Evolutionary conservation across 37 sponge, comb jelly and placozoan species (phyloP).

Genomic region (Aplysina aerophoba): DNA sequence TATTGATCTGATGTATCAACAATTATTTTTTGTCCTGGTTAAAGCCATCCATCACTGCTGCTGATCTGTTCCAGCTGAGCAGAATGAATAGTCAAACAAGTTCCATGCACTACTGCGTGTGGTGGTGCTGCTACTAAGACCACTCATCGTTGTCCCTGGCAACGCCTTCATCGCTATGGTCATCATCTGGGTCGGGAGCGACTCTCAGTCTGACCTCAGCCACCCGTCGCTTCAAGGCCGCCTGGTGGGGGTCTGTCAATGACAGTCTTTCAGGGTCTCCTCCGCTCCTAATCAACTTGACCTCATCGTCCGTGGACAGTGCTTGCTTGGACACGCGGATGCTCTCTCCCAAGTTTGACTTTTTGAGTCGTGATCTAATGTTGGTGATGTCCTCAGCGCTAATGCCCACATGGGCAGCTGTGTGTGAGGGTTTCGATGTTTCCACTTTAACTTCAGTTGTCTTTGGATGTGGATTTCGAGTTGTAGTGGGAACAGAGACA

Average conservation of each 20-base stretch:
- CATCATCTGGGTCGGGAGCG: not conserved
- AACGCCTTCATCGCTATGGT: not conserved
- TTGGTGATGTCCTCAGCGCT: conserved; percentile 40
- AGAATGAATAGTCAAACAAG: too few relatives aligned
- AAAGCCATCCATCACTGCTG: too few relatives aligned
- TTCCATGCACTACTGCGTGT: too few relatives aligned
- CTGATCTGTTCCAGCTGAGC: too few relatives aligned
- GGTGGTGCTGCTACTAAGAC: not conserved
- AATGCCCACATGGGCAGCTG: not conserved
- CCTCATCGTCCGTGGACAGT: conserved; percentile 20
- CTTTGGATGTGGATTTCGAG: not conserved
- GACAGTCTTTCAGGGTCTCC: conserved; percentile 21
- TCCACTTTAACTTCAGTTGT: not conserved
- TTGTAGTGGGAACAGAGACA: not conserved
- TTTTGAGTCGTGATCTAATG: conserved; percentile 23
- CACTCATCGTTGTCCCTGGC: not conserved
- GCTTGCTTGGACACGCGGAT: not conserved
- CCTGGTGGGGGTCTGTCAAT: conserved; percentile 11
- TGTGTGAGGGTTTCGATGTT: too few relatives aligned
- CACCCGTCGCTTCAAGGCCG: not conserved
- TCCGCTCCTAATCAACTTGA: conserved; percentile 21
- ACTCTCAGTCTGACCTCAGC: not conserved
- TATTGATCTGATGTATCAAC: too few relatives aligned
- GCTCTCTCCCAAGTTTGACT: conserved; percentile 19
- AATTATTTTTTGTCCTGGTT: too few relatives aligned